phyloP scores from a whole-genome alignment of 2,797 vertebrate species.

The Sebastes kiyomatsui region DNA sequence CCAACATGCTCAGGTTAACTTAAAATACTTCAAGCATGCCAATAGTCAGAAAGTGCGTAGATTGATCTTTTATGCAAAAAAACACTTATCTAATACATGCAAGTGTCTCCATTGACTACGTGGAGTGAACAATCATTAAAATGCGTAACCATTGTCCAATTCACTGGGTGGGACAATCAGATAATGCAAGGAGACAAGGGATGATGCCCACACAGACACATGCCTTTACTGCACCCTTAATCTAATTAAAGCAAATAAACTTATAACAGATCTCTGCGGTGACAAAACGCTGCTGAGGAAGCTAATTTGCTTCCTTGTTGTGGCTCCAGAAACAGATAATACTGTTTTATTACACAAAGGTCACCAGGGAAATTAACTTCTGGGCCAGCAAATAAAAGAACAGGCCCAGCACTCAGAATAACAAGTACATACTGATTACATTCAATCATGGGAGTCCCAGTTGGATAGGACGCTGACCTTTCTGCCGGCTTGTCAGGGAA shows the following conservation, averaged over 20 bases:
- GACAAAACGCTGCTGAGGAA: constrained; percentile 87
- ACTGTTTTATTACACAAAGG: constrained; percentile 90
- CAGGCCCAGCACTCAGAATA: constrained; percentile 84
- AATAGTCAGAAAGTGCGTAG: neutral
- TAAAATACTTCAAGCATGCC: neutral
- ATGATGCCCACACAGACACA: constrained; percentile 73
- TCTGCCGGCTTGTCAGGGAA: constrained; percentile 79
- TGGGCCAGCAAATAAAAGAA: constrained; percentile 90
- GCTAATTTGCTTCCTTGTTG: constrained; percentile 90
- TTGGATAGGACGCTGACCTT: constrained; percentile 87
- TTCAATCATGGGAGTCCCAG: constrained; percentile 85
- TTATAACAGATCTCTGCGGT: constrained; percentile 90
- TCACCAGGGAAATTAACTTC: constrained; percentile 98
- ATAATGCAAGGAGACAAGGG: constrained; percentile 80
- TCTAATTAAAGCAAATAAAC: constrained; percentile 93
- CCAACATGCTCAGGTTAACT: neutral
- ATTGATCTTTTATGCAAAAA: constrained; percentile 8
- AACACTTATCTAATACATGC: constrained; percentile 34
- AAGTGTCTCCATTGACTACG: constrained; percentile 48
- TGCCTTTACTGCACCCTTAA: constrained; percentile 84
- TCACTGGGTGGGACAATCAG: constrained; percentile 69
- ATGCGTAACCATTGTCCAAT: constrained; percentile 67
- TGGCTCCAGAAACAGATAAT: constrained; percentile 91
- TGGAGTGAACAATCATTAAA: constrained; percentile 61
- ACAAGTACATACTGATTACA: constrained; percentile 89